A percentile compares a stretch with the other conserved stretches of the same genome.
These are phyloP conservation scores for Macaria liturata DNA, from an alignment of 2,888 invertebrate genomes.

Conservation along the genomic window DNA sequence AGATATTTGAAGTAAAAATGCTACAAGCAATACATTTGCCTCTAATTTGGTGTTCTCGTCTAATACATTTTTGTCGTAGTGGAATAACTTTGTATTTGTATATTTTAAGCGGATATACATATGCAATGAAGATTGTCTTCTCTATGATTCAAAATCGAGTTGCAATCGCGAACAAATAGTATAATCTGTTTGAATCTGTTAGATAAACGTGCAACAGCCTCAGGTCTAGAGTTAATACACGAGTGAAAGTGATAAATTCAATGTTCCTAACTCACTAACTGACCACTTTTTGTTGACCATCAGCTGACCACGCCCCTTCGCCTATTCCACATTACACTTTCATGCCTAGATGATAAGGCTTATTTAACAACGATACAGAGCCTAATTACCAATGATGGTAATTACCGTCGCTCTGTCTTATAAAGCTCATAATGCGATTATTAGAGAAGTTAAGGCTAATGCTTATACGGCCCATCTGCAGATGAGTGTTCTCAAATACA, in stretches of 20 bases:
- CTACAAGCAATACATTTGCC: too few relatives aligned
- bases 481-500: too few relatives aligned
- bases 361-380: conserved; percentile 10
- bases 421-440: too few relatives aligned
- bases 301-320: conserved; percentile 34
- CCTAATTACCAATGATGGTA: not conserved
- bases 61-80: too few relatives aligned
- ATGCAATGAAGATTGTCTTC: too few relatives aligned
- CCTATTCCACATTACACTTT: conserved; percentile 17
- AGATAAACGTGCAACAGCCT: conserved; percentile 54
- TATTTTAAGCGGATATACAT: too few relatives aligned
- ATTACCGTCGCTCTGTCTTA: not conserved
- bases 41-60: too few relatives aligned
- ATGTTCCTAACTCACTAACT: conserved; percentile 38
- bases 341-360: conserved; percentile 3
- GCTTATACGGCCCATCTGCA: too few relatives aligned
- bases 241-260: conserved; percentile 64
- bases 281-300: conserved; percentile 44
- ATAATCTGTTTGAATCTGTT: conserved; percentile 30
- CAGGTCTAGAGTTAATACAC: conserved; percentile 50
- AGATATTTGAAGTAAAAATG: too few relatives aligned
- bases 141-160: not conserved
- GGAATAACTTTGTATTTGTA: too few relatives aligned
- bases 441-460: too few relatives aligned
- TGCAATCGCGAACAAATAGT: conserved; percentile 46